phyloP scores from a whole-genome alignment of 2,888 invertebrate species.

The Rhingia campestris region DNA sequence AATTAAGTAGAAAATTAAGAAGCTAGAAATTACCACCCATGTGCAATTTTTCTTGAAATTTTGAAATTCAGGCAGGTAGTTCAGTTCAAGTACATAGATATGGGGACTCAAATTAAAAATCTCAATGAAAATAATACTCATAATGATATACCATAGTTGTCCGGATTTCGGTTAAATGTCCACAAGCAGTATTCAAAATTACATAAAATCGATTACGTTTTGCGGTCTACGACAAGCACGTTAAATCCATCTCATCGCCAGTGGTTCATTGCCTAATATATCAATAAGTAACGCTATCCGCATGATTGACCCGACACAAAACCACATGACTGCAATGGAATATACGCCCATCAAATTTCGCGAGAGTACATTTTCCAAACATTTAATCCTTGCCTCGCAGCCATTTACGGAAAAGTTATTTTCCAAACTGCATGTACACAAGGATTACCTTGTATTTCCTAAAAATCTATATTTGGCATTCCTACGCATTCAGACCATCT shows the following conservation, averaged over 20 bases:
- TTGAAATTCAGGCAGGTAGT: no score
- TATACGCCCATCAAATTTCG: neutral
- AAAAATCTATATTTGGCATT: conserved; percentile 32
- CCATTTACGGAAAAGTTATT: conserved; percentile 1
- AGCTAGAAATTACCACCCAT: no score
- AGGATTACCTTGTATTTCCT: neutral
- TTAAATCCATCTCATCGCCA: neutral
- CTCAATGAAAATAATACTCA: no score
- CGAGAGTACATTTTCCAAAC: conserved; percentile 3
- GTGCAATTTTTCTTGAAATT: no score
- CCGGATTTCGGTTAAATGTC: neutral
- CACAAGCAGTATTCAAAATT: neutral
- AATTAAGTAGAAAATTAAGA: no score
- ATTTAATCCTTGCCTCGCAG: conserved; percentile 1
- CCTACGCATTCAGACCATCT: conserved; percentile 40
- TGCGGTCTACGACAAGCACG: conserved; percentile 17
- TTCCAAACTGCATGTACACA: conserved; percentile 16
- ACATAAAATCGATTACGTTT: conserved; percentile 11
- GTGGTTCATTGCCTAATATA: conserved; percentile 20
- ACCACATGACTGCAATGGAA: conserved; percentile 35
- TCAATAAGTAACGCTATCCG: conserved; percentile 58
- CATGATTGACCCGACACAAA: conserved; percentile 43
- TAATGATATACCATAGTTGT: neutral
- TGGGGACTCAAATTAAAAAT: no score
- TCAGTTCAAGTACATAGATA: no score